phyloP scores from a whole-genome alignment of 2,113 vertebrate species.

The Anarhynchus alexandrinus region DNA sequence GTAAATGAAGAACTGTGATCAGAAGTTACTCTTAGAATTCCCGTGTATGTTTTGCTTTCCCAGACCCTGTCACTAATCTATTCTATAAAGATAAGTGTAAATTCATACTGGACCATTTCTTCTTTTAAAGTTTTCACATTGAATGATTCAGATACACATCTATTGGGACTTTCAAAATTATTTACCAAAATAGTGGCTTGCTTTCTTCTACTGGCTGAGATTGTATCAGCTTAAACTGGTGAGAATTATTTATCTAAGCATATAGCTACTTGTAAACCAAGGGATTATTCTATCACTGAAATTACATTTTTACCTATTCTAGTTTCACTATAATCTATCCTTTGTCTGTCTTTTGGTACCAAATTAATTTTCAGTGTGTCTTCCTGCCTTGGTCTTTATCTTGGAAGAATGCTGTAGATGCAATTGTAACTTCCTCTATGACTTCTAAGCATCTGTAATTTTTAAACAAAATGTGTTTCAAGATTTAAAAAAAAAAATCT shows the following conservation, averaged over 20 bases:
- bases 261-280: background rate
- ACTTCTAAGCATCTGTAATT: background rate
- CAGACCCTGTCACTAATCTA: background rate
- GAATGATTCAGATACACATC: background rate
- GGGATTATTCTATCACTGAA: background rate
- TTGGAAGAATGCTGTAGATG: background rate
- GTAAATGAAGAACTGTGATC: background rate
- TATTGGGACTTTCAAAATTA: background rate
- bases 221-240: background rate
- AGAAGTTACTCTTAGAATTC: background rate
- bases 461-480: background rate
- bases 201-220: background rate
- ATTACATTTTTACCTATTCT: background rate
- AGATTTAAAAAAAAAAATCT: background rate
- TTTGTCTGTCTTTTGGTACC: background rate
- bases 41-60: background rate
- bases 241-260: background rate
- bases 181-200: rapidly evolving
- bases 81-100: background rate
- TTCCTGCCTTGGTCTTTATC: background rate
- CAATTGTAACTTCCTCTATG: background rate
- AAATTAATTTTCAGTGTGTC: background rate
- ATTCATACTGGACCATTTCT: background rate
- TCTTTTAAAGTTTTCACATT: background rate
- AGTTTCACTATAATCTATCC: background rate